A percentile compares a stretch with the other conserved stretches of the same genome.
Conservation (phyloP, 2,797 vertebrate species). For the Decapterus maruadsi region DNA sequence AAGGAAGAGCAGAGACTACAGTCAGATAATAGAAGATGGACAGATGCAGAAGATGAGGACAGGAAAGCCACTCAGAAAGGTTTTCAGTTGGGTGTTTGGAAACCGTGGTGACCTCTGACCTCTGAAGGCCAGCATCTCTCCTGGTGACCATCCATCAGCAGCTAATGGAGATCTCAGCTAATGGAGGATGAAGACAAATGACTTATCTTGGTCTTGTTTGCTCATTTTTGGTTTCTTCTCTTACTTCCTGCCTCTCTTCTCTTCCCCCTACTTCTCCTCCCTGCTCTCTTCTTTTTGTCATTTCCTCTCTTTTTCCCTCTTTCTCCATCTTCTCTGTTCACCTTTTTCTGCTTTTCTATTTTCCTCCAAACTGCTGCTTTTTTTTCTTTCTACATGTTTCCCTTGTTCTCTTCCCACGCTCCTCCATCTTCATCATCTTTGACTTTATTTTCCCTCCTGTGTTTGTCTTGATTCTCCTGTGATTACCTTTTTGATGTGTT, state of each 20-base stretch:
- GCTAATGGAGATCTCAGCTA: conserved; percentile 34
- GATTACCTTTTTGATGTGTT: not conserved
- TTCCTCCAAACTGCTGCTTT: not conserved
- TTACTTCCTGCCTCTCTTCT: too few relatives aligned
- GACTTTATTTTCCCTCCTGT: not conserved
- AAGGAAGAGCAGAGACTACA: too few relatives aligned
- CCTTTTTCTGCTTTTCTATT: not conserved
- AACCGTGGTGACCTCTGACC: conserved; percentile 27
- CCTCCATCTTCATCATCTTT: not conserved
- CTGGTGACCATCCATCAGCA: conserved; percentile 24
- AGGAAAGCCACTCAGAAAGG: not conserved
- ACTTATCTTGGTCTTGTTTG: not conserved
- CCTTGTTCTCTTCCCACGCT: not conserved
- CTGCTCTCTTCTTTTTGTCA: not conserved
- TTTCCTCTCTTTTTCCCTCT: not conserved
- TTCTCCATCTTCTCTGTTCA: not conserved
- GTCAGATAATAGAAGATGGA: not conserved
- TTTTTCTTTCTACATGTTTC: not conserved
- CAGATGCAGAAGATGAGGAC: not conserved
- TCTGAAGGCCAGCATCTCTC: not conserved
- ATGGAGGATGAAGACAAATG: conserved; percentile 31
- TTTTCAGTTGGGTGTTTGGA: not conserved
- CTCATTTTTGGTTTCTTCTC: not conserved
- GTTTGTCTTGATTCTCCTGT: not conserved
- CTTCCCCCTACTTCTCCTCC: too few relatives aligned